A percentile compares a stretch with the other conserved stretches of the same genome.
Evolutionary conservation across 2,888 invertebrate genomes (phyloP).

Genomic region (Villa cingulata): DNA sequence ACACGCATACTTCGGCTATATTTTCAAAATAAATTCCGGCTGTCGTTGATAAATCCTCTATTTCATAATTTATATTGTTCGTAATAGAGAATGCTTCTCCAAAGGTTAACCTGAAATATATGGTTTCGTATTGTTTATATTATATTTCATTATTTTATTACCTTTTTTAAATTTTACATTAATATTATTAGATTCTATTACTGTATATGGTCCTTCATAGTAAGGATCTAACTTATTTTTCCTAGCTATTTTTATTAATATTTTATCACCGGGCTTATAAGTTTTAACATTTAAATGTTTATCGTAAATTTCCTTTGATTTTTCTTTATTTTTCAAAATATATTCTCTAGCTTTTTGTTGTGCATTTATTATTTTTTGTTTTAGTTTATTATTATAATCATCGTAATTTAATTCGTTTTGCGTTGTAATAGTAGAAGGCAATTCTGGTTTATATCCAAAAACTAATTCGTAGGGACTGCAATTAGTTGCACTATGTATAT

Average conservation of each 20-base stretch:
- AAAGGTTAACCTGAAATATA: not conserved
- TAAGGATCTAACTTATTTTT: not conserved
- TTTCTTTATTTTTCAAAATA: not conserved
- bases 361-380: not conserved
- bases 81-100: not conserved
- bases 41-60: not conserved
- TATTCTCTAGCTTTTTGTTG: too few species aligned
- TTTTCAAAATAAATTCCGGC: not conserved
- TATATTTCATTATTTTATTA: not conserved
- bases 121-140: slow-evolving; percentile 1
- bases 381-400: not conserved
- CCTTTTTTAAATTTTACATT: not conserved
- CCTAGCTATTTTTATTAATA: too few species aligned
- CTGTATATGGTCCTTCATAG: not conserved
- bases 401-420: not conserved
- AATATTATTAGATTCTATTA: not conserved
- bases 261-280: not conserved
- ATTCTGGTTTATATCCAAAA: not conserved
- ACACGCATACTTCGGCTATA: too few species aligned
- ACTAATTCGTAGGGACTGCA: not conserved
- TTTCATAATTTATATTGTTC: not conserved
- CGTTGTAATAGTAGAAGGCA: not conserved
- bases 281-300: not conserved
- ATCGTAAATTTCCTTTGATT: not conserved
- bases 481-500: not conserved